A percentile compares a stretch with the other conserved stretches of the same genome.
phyloP scores from a whole-genome alignment of 2,113 vertebrate genomes.

The Smithornis capensis region DNA sequence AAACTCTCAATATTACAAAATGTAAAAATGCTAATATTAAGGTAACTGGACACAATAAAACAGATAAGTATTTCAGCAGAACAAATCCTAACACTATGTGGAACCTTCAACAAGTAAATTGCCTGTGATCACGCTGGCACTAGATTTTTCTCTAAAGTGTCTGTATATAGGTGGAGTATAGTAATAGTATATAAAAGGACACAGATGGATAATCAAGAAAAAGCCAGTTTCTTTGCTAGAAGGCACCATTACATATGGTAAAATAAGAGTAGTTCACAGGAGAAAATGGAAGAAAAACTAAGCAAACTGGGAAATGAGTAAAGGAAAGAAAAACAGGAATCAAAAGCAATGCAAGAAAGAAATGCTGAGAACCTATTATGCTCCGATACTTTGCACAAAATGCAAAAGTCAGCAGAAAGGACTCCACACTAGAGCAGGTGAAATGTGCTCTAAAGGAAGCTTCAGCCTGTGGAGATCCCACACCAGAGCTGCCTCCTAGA shows the following conservation, averaged over 20 bases:
- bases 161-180: not conserved
- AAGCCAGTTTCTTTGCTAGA: not conserved
- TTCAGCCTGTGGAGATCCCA: not conserved
- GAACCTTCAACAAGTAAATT: not conserved
- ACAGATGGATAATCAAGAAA: not conserved
- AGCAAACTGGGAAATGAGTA: not conserved
- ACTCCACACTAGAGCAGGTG: not conserved
- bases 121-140: not conserved
- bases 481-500: not conserved
- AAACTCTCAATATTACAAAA: not conserved
- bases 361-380: not conserved
- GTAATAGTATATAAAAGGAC: not conserved
- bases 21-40: not conserved
- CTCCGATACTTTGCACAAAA: not conserved
- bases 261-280: not conserved
- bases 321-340: not conserved
- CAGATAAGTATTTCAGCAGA: not conserved
- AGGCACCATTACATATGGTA: not conserved
- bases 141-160: not conserved
- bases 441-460: not conserved
- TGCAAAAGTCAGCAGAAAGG: rapidly evolving
- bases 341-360: not conserved
- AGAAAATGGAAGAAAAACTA: not conserved
- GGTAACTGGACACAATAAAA: not conserved
- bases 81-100: not conserved